phyloP scores from a whole-genome alignment of 2,888 invertebrate genomes.

The Agrilus mali region DNA sequence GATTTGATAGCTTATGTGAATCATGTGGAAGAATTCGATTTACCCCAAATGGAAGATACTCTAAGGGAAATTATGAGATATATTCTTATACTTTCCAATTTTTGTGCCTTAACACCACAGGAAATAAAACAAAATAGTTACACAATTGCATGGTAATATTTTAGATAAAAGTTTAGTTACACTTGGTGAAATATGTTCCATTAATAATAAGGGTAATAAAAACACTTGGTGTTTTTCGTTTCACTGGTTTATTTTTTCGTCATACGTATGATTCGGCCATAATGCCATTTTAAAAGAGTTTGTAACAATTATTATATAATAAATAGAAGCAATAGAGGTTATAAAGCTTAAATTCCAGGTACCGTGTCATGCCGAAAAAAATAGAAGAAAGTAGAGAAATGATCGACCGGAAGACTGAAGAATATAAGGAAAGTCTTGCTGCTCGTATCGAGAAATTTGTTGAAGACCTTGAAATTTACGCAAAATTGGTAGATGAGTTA shows the following conservation, averaged over 20 bases:
- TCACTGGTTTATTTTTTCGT: too few relatives aligned
- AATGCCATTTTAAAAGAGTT: too few relatives aligned
- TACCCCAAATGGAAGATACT: slow-evolving; percentile 64
- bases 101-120: slow-evolving; percentile 62
- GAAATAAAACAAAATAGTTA: slow-evolving; percentile 84
- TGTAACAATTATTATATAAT: too few relatives aligned
- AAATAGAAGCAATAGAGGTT: too few relatives aligned
- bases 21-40: slow-evolving; percentile 56
- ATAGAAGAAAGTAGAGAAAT: slow-evolving; percentile 74
- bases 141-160: slow-evolving; percentile 64
- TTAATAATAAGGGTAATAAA: too few relatives aligned
- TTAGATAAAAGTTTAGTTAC: too few relatives aligned
- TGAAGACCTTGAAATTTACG: slow-evolving; percentile 69
- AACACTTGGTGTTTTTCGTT: too few relatives aligned
- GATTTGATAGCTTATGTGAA: slow-evolving; percentile 64
- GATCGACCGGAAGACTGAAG: slow-evolving; percentile 66
- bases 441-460: slow-evolving; percentile 69
- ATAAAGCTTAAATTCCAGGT: slow-evolving; percentile 37
- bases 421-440: slow-evolving; percentile 74
- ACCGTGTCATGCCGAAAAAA: slow-evolving; percentile 64
- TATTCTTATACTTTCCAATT: slow-evolving; percentile 75
- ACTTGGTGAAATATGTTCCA: too few relatives aligned
- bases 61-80: slow-evolving; percentile 52
- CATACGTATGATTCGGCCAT: too few relatives aligned
- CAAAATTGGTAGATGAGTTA: slow-evolving; percentile 70